phyloP scores from a whole-genome alignment of 2,113 vertebrate genomes.

The Tamias sibiricus region DNA sequence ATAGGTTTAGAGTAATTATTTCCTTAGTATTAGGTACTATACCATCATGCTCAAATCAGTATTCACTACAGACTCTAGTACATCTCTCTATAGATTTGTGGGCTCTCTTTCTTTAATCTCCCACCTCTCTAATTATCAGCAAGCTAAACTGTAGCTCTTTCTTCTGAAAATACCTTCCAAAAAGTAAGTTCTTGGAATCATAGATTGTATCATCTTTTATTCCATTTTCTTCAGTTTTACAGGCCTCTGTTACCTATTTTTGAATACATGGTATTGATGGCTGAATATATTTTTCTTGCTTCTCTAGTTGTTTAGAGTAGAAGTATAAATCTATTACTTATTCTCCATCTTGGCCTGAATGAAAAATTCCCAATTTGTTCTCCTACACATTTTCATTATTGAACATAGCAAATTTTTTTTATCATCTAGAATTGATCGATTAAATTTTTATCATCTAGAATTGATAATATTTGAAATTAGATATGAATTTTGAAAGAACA shows the following conservation, averaged over 20 bases:
- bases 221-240: background rate
- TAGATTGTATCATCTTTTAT: background rate
- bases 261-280: background rate
- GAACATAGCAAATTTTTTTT: background rate
- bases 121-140: background rate
- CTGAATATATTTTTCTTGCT: background rate
- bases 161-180: background rate
- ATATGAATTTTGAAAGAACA: background rate
- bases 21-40: background rate
- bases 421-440: background rate
- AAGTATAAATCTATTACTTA: background rate
- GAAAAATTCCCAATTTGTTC: background rate
- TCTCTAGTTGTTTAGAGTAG: background rate
- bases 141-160: background rate
- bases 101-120: background rate
- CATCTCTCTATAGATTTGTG: background rate
- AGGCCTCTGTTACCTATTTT: background rate
- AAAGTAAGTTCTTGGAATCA: background rate
- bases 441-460: background rate
- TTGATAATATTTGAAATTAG: background rate
- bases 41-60: background rate
- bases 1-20: background rate
- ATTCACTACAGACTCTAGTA: background rate
- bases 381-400: background rate
- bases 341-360: background rate